These are phyloP conservation scores for Metridium senile DNA, from an alignment of 92 coral and sea anemone species.

Conservation along the genomic window DNA sequence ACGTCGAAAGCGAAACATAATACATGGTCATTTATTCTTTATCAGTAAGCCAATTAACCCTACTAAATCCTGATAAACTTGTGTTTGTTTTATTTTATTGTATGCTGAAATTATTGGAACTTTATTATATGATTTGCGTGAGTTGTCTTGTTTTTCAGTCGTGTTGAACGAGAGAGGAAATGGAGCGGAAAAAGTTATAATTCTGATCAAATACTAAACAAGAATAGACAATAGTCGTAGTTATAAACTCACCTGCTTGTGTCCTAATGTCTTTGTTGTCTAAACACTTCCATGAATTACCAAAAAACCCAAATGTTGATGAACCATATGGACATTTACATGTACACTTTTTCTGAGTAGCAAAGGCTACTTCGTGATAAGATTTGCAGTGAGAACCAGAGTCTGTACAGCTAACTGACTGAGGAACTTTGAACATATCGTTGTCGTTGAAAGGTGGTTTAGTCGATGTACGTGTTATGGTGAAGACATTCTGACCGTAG, in stretches of 20 bases:
- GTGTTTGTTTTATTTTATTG: no score
- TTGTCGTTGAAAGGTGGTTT: background rate
- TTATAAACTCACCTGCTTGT: conserved; percentile 10
- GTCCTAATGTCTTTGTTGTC: background rate
- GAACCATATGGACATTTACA: conserved; percentile 8
- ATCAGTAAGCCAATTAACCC: no score
- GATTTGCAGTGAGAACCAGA: conserved; percentile 10
- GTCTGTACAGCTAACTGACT: background rate
- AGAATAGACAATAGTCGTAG: no score
- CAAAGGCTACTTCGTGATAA: background rate
- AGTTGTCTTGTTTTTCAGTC: no score
- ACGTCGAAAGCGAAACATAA: no score
- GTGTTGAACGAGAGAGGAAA: no score
- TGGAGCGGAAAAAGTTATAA: no score
- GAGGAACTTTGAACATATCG: conserved; percentile 2
- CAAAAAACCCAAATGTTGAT: conserved; percentile 7
- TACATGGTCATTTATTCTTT: no score
- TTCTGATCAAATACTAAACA: no score
- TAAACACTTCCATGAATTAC: background rate
- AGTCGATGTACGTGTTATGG: background rate
- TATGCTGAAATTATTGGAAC: no score
- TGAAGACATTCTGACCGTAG: background rate
- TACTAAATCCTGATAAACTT: no score
- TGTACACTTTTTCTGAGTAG: background rate
- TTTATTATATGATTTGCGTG: no score